These are phyloP conservation scores for Octopus sinensis DNA, from an alignment of 1,140 invertebrate species.

Conservation along the genomic window DNA sequence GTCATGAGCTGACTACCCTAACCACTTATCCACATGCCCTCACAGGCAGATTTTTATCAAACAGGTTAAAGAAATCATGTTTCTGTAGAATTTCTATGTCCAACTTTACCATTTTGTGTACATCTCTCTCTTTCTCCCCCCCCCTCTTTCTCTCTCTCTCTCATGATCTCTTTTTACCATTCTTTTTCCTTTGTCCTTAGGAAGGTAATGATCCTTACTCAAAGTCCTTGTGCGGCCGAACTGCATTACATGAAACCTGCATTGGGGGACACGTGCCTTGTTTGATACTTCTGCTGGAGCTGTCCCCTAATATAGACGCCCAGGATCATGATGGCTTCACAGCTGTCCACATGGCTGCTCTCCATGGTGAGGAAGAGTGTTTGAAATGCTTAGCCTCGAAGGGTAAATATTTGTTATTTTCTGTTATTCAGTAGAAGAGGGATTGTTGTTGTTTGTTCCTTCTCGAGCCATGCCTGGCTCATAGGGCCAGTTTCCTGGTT, in stretches of 20 bases:
- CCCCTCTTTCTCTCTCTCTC: no score
- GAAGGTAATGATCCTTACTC: conserved; percentile 28
- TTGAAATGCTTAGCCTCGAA: conserved; percentile 39
- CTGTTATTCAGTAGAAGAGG: no score
- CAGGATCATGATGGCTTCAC: conserved; percentile 46
- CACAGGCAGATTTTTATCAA: background rate
- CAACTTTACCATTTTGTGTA: background rate
- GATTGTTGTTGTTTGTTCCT: no score
- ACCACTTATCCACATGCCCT: background rate
- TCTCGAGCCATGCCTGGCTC: no score
- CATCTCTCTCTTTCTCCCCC: no score
- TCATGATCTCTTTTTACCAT: no score
- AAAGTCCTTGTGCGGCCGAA: conserved; percentile 32
- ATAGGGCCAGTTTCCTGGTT: no score
- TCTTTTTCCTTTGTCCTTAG: conserved; percentile 18
- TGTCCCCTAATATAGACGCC: conserved; percentile 36
- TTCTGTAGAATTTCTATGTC: background rate
- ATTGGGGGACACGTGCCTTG: conserved; percentile 44
- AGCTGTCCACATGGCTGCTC: conserved; percentile 46
- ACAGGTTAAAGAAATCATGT: background rate
- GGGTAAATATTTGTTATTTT: conserved; percentile 28
- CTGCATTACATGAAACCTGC: conserved; percentile 50
- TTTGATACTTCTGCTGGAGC: conserved; percentile 35
- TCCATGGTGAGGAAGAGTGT: conserved; percentile 48
- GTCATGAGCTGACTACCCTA: background rate